phyloP scores from a whole-genome alignment of 2,888 invertebrate species.

The Eledone cirrhosa region DNA sequence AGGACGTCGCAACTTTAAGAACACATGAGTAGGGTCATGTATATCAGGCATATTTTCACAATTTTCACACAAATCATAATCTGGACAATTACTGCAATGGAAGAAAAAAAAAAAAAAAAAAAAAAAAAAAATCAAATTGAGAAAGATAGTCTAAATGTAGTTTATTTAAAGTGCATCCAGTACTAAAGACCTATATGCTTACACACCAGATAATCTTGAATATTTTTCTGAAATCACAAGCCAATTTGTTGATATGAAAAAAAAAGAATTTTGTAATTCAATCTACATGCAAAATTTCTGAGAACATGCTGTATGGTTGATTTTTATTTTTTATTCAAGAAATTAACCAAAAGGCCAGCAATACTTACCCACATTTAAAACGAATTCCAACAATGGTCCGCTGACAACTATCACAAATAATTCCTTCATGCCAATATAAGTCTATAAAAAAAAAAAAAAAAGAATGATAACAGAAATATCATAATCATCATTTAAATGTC shows the following conservation, averaged over 20 bases:
- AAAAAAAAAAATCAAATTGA: too few relatives aligned
- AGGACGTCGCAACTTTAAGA: constrained; percentile 62
- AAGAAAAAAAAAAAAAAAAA: constrained; percentile 16
- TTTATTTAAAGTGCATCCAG: too few relatives aligned
- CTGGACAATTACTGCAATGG: constrained; percentile 61
- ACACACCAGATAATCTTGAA: too few relatives aligned
- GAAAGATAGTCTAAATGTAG: too few relatives aligned
- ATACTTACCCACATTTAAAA: constrained; percentile 66
- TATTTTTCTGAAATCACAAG: too few relatives aligned
- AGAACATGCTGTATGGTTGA: too few relatives aligned
- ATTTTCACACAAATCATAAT: constrained; percentile 65
- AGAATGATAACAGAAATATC: too few relatives aligned
- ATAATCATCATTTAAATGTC: too few relatives aligned
- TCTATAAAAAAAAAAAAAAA: constrained; percentile 40
- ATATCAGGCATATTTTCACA: constrained; percentile 58
- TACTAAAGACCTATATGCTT: too few relatives aligned
- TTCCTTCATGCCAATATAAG: constrained; percentile 51
- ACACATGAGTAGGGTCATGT: constrained; percentile 62
- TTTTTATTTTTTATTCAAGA: constrained; percentile 51
- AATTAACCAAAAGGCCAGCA: constrained; percentile 57
- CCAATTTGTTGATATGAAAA: too few relatives aligned
- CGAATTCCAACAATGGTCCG: constrained; percentile 59
- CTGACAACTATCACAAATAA: constrained; percentile 64
- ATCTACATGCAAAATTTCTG: too few relatives aligned
- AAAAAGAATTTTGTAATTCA: too few relatives aligned